Evolutionary conservation across 2,888 invertebrate genomes (phyloP), one percentile per base, ranked within the genome.

Genomic region (Apantesis nais): DNA sequence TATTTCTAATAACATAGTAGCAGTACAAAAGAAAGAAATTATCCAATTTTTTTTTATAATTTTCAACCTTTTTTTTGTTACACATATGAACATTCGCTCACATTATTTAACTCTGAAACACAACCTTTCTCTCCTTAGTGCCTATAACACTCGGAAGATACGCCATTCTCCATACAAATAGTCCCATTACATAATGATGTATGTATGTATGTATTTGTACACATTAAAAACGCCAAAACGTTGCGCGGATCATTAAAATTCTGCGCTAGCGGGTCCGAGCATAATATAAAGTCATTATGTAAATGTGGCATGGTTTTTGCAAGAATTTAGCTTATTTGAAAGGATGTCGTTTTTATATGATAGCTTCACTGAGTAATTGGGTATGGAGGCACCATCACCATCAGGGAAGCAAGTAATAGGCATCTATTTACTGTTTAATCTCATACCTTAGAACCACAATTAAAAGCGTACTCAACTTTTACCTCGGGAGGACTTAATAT

Each of bases 271-370:
- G 88, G 85, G 83, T 70, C 88, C 81, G 85, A 84, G 85, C 91
- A 91, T 91, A 92, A 93, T 92, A 94, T 94, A 92, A 93, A 94
- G 93, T 93, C 91, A 93, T 94, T 94, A 94, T 93, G 93, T 88
- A 93, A 93, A 94, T 93, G 88, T 79, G 78, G 73, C 80, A 84
- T 87, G 80, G 87, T 89, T 93, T 92, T 90, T 90, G 87, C 86
- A 83, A 83, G 86, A 90, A 90, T 92, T 93, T 90, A 91, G 91
- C 89, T 92, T 90, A 91, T 93, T 92, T 92, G n/a, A n/a, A 83
- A 77, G 79, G 79, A 77, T 79, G 73, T 77, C 74, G 72, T 73
- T 85, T 84, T 85, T 82, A 76, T 82, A 73, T 74, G 72, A 74
- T 72, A 72, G 62, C 66, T 58, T 52, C 31, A 39, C 37, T 34